Percentiles rank a stretch among this genome's conserved stretches.
Conservation (phyloP, 1,140 invertebrate genomes). For the Eubasilissa regina region DNA sequence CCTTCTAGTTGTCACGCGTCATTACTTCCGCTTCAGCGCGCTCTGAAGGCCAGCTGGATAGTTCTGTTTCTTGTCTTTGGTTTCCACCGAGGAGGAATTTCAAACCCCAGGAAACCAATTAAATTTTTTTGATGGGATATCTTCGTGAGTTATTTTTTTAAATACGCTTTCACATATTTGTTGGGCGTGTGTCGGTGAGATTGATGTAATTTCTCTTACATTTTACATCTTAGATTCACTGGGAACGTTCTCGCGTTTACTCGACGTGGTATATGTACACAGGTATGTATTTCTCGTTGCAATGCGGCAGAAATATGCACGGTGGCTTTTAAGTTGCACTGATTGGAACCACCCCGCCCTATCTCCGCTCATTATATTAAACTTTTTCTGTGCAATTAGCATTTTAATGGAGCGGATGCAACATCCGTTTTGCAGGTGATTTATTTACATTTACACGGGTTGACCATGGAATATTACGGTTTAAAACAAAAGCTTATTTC, state of each 20-base stretch:
- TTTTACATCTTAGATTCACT: too few species aligned
- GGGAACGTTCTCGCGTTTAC: too few species aligned
- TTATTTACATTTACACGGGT: slow-evolving; percentile 9
- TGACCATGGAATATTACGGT: slow-evolving; percentile 28
- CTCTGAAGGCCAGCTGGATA: not conserved
- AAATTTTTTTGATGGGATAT: too few species aligned
- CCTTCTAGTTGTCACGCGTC: slow-evolving; percentile 36
- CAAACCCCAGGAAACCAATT: not conserved
- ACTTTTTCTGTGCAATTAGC: slow-evolving; percentile 25
- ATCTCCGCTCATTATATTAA: not conserved
- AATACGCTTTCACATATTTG: too few species aligned
- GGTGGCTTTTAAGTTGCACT: slow-evolving; percentile 1
- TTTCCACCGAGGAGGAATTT: not conserved
- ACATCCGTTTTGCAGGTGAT: slow-evolving; percentile 23
- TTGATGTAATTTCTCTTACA: too few species aligned
- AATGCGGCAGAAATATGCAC: not conserved
- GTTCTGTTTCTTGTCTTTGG: not conserved
- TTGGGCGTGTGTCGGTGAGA: too few species aligned
- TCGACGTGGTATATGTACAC: too few species aligned
- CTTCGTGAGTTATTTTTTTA: too few species aligned
- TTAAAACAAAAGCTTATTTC: slow-evolving; percentile 2
- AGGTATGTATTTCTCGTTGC: not conserved
- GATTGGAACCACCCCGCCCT: slow-evolving; percentile 4
- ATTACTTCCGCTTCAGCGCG: slow-evolving; percentile 14
- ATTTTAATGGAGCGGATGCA: slow-evolving; percentile 29